Percentiles rank a stretch among this genome's conserved stretches.
These are phyloP conservation scores for Akabosia matsudoensis DNA, from an alignment of 1,140 invertebrate genomes.

Conservation along the genomic window DNA sequence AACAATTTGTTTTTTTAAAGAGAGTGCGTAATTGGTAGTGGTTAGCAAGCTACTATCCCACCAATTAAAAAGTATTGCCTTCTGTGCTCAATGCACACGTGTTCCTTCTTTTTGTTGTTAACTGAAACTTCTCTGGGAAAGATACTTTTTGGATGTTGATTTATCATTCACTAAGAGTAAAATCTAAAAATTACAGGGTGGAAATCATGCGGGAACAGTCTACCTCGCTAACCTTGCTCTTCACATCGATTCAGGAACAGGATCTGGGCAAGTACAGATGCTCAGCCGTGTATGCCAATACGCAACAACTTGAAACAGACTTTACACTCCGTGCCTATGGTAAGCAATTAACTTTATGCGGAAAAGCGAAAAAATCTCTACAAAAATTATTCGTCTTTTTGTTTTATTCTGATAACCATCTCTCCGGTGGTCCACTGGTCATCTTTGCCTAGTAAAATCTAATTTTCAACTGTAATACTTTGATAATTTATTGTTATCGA, in stretches of 20 bases:
- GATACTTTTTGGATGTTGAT: background rate
- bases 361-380: too few relatives aligned
- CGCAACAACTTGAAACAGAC: constrained; percentile 60
- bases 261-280: constrained; percentile 79
- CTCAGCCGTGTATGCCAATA: constrained; percentile 69
- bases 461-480: background rate
- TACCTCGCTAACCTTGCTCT: constrained; percentile 33
- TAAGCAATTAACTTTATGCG: constrained; percentile 52
- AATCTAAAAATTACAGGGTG: constrained; percentile 1
- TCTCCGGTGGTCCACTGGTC: background rate
- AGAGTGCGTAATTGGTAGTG: too few relatives aligned
- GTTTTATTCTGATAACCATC: background rate
- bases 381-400: background rate
- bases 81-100: too few relatives aligned
- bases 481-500: too few relatives aligned
- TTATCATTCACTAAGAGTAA: background rate
- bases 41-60: too few relatives aligned
- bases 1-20: too few relatives aligned
- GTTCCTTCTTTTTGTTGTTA: too few relatives aligned
- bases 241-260: constrained; percentile 56
- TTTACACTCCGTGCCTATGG: constrained; percentile 71
- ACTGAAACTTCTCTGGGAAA: background rate
- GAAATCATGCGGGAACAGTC: constrained; percentile 30
- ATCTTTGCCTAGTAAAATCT: background rate
- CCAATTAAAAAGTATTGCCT: too few relatives aligned